phyloP scores from a whole-genome alignment of 1,140 invertebrate species.

The Sminthurinus signatus region DNA sequence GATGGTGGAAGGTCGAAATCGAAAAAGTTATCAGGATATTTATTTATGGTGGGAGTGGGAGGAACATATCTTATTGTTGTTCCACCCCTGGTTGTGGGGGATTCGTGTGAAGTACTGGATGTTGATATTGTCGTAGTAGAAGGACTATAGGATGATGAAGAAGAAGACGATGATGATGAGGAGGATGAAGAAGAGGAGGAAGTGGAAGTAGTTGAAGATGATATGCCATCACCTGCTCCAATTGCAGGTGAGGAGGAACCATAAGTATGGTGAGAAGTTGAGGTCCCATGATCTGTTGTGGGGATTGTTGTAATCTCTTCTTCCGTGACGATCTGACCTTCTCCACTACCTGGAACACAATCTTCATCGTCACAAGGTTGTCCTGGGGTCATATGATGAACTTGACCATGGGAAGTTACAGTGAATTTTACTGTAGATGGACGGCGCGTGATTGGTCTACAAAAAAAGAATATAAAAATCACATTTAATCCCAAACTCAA shows the following conservation, averaged over 20 bases:
- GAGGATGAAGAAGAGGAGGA: conserved; percentile 2
- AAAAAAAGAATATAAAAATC: too few species aligned
- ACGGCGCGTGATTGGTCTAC: conserved; percentile 62
- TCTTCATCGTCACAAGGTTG: conserved; percentile 56
- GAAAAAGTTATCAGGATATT: conserved; percentile 10
- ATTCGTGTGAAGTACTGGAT: conserved; percentile 20
- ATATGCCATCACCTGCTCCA: background rate
- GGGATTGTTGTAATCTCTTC: conserved; percentile 32
- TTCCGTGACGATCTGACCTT: conserved; percentile 41
- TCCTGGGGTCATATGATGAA: conserved; percentile 42
- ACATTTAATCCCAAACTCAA: too few species aligned
- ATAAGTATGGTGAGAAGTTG: conserved; percentile 1
- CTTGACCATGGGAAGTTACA: conserved; percentile 4
- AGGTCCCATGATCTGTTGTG: background rate
- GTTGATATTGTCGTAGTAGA: conserved; percentile 16
- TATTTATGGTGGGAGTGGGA: conserved; percentile 42
- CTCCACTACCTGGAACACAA: conserved; percentile 27
- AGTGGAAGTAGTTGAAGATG: conserved; percentile 1
- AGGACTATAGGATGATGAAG: background rate
- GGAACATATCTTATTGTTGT: conserved; percentile 47
- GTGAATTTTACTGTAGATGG: conserved; percentile 48
- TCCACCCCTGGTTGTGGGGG: conserved; percentile 40
- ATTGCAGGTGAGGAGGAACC: background rate
- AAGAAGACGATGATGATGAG: conserved; percentile 23
- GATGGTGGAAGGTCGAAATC: conserved; percentile 17